These are phyloP conservation scores for Manduca sexta DNA, from an alignment of 1,140 invertebrate species.

Conservation along the genomic window DNA sequence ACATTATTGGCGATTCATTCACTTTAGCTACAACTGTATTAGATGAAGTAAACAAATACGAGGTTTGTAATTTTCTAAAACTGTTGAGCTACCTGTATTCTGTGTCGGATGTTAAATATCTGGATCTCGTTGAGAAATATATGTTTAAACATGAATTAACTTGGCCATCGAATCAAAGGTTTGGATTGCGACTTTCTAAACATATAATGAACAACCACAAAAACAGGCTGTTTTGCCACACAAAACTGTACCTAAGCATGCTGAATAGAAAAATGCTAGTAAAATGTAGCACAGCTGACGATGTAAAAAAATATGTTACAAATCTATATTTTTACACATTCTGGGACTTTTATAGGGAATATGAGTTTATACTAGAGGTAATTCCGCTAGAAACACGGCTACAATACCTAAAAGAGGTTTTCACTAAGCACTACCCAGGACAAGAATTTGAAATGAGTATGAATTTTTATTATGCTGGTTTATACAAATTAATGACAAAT, in stretches of 20 bases:
- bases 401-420: conserved; percentile 36
- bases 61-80: neutral
- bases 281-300: conserved; percentile 28
- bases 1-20: conserved; percentile 25
- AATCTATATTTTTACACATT: conserved; percentile 22
- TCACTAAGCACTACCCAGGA: conserved; percentile 27
- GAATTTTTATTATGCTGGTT: conserved; percentile 30
- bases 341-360: conserved; percentile 23
- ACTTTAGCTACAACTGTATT: conserved; percentile 15
- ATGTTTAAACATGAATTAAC: conserved; percentile 3
- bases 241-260: conserved; percentile 27
- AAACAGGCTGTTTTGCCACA: conserved; percentile 26
- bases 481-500: conserved; percentile 32
- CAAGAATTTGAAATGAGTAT: conserved; percentile 39
- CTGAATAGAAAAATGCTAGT: conserved; percentile 25
- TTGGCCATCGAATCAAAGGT: neutral
- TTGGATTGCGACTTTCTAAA: conserved; percentile 36
- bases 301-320: conserved; percentile 31
- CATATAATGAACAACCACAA: conserved; percentile 44
- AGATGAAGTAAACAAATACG: neutral
- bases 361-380: conserved; percentile 28
- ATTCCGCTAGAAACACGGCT: conserved; percentile 33
- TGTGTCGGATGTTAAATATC: conserved; percentile 17
- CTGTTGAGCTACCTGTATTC: conserved; percentile 21
- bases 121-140: conserved; percentile 25